Evolutionary conservation across 2,888 invertebrate genomes (phyloP), one percentile per base, ranked within the genome.

Genomic region (Drosophila mettleri): DNA sequence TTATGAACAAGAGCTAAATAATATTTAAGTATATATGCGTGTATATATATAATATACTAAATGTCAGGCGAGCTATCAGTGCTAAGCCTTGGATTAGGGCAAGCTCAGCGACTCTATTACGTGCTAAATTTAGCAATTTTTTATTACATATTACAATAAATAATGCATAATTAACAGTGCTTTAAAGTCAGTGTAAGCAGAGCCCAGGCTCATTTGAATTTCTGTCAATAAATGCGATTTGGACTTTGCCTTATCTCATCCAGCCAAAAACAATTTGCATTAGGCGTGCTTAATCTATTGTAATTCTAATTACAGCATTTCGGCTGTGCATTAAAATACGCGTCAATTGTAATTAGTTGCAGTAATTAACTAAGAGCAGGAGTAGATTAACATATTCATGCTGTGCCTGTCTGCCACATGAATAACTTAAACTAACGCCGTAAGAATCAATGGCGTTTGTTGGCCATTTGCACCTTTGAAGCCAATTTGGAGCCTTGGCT

Each of bases 371-470:
- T 36, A 55, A 49, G n/a, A 0, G 18, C 9, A 29, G 27, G 29
- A 12, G 22, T 57, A 45, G 33, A 65, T 67, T 38, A 66, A 16
- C 45, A 34, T 41, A 67, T 45, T 57, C 52, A 46, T 57, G 57
- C 39, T 45, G 29, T 18, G 12, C 38, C 38, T 12, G 24, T 14
- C 33, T 14, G 36, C 49, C 18, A 38, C 18, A 57, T 41, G 52
- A 57, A 57, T 39, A 45, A 7, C 24, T 18, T 1, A 22, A 14
- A 6, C 8, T 1, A 18, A n/a, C 24, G 3, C 22, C 27, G 10
- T 43, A 33, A 51, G 46, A 59, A 52, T 66, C 67, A 66, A 70
- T 73, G 54, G 6, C 29, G 38, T 38, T 18, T 20, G 31, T 9
- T 10, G 12, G 12, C 18, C 34, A 8, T 29, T 38, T 31, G 12